Conservation (phyloP, 1,140 invertebrate genomes). For the Belonocnema kinseyi region DNA sequence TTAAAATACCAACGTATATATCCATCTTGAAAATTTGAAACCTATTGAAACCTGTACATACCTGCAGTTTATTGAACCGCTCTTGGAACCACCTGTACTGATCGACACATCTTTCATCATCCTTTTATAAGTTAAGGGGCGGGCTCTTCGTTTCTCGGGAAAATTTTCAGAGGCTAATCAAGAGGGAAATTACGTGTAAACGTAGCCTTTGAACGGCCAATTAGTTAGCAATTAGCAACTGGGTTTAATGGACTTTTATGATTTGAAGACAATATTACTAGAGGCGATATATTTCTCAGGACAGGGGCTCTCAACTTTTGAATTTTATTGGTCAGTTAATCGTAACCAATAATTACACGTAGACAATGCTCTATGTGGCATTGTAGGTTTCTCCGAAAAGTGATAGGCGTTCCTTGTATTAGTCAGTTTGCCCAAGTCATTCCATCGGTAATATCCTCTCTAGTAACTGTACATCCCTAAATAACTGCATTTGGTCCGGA, state of each 20-base stretch:
- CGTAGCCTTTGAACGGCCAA: slow-evolving; percentile 1
- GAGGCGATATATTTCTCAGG: slow-evolving; percentile 23
- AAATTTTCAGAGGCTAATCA: not conserved
- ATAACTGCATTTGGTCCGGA: not conserved
- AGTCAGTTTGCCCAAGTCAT: not conserved
- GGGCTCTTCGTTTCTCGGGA: not conserved
- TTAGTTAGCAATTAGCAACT: slow-evolving; percentile 22
- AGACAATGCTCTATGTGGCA: not conserved
- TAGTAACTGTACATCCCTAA: not conserved
- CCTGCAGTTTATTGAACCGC: too few relatives aligned
- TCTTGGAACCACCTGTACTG: too few relatives aligned
- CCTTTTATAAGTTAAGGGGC: not conserved
- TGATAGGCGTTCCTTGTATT: not conserved
- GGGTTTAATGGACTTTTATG: slow-evolving; percentile 7
- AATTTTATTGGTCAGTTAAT: slow-evolving; percentile 4
- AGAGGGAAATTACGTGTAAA: slow-evolving; percentile 18
- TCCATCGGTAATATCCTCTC: not conserved
- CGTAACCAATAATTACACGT: not conserved
- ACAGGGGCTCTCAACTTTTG: not conserved
- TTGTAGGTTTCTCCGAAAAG: not conserved
- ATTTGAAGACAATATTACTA: slow-evolving; percentile 11
- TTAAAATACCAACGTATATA: too few relatives aligned
- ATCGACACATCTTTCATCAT: not conserved
- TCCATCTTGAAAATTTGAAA: too few relatives aligned
- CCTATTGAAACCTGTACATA: too few relatives aligned